phyloP scores from a whole-genome alignment of 2,888 invertebrate species.

The Phaedon cochleariae region DNA sequence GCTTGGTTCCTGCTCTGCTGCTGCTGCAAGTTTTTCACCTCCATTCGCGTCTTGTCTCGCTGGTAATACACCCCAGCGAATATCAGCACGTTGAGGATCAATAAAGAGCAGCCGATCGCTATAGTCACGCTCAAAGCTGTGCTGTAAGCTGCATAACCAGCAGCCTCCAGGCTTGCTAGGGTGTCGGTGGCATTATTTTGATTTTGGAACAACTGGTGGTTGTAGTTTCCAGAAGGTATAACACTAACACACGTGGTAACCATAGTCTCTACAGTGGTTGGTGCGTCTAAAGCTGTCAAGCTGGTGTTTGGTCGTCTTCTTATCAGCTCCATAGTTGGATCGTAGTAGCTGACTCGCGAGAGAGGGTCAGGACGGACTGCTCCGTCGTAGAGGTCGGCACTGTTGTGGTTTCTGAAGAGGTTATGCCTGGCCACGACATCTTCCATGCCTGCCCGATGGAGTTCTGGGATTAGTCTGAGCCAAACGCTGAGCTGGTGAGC shows the following conservation, averaged over 20 bases:
- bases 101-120: conserved; percentile 81
- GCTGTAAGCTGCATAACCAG: conserved; percentile 79
- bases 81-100: conserved; percentile 83
- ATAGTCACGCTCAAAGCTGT: conserved; percentile 82
- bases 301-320: conserved; percentile 68
- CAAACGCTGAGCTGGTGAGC: conserved; percentile 96
- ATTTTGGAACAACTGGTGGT: conserved; percentile 65
- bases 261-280: conserved; percentile 76
- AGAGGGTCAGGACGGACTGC: conserved; percentile 87
- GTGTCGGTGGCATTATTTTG: conserved; percentile 77
- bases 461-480: conserved; percentile 91
- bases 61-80: conserved; percentile 89
- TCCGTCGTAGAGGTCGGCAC: conserved; percentile 89
- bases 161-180: conserved; percentile 80
- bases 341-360: conserved; percentile 70
- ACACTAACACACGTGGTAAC: conserved; percentile 78
- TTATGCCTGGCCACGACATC: conserved; percentile 89
- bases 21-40: conserved; percentile 80
- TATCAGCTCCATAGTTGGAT: conserved; percentile 70
- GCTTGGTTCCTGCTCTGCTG: conserved; percentile 74
- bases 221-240: conserved; percentile 60
- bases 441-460: conserved; percentile 88
- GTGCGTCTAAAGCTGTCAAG: conserved; percentile 69
- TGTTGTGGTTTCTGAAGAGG: conserved; percentile 88
- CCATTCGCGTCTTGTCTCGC: conserved; percentile 77